Percentiles rank a stretch among this genome's conserved stretches.
Conservation (phyloP, 2,888 invertebrate species). For the Cheilosia pagana region DNA sequence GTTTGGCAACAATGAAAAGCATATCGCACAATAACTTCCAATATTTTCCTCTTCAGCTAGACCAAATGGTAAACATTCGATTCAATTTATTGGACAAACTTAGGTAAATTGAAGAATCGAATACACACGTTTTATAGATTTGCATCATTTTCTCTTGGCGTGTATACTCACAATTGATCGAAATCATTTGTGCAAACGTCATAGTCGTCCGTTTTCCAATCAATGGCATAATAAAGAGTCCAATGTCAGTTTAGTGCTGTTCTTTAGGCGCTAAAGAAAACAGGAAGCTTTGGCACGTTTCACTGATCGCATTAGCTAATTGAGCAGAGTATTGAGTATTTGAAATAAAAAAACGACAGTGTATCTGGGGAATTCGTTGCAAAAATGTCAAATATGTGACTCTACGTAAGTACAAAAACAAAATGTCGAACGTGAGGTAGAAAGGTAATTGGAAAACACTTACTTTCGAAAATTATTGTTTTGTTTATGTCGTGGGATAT, state of each 20-base stretch:
- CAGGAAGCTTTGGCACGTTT: constrained; percentile 20
- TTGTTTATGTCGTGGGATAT: constrained; percentile 11
- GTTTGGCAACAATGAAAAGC: not conserved
- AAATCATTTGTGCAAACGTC: not conserved
- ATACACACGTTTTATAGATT: not conserved
- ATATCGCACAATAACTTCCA: not conserved
- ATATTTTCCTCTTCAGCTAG: not conserved
- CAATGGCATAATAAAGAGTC: constrained; percentile 4
- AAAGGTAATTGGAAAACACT: constrained; percentile 51
- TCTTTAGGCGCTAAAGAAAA: constrained; percentile 12
- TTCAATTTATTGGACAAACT: constrained; percentile 1
- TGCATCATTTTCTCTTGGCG: not conserved
- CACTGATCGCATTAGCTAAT: constrained; percentile 2
- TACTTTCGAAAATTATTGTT: constrained; percentile 51
- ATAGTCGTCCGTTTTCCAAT: not conserved
- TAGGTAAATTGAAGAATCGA: not conserved
- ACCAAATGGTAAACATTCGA: constrained; percentile 9
- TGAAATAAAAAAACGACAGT: not conserved
- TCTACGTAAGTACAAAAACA: constrained; percentile 27
- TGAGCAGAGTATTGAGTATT: not conserved
- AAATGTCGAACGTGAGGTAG: constrained; percentile 36
- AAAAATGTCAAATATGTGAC: constrained; percentile 33
- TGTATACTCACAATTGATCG: not conserved
- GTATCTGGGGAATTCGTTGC: constrained; percentile 28
- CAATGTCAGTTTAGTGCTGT: not conserved